Percentiles rank a stretch among this genome's conserved stretches.
phyloP scores from a whole-genome alignment of 2,113 vertebrate genomes.

The Pteropus alecto region DNA sequence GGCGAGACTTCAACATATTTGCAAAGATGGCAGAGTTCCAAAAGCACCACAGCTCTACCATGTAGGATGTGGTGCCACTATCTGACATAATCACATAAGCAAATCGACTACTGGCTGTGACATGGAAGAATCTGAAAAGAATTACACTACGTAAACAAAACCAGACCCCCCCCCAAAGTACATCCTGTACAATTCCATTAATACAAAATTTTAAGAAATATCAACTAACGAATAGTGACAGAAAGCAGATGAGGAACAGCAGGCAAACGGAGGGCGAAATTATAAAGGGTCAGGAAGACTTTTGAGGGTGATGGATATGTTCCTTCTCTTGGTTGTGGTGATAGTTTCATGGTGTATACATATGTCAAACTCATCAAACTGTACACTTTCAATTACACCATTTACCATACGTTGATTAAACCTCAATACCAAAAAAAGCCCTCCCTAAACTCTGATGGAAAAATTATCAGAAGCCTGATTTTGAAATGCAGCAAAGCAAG shows the following conservation, averaged over 20 bases:
- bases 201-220: neutral
- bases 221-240: neutral
- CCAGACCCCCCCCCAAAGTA: neutral
- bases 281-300: neutral
- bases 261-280: too few species aligned
- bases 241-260: neutral
- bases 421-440: neutral
- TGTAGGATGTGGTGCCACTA: fast-evolving
- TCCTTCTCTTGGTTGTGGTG: neutral
- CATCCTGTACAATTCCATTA: too few species aligned
- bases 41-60: neutral
- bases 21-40: neutral
- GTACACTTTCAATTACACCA: neutral
- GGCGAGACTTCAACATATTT: neutral
- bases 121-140: neutral
- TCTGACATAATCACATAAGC: conserved; percentile 16
- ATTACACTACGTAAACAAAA: neutral
- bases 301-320: fast-evolving
- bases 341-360: fast-evolving
- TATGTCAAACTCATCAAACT: neutral
- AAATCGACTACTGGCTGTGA: neutral
- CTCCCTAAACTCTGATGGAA: neutral
- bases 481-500: neutral
- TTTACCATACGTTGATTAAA: neutral
- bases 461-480: neutral